Evolutionary conservation across 2,797 vertebrate genomes (phyloP).

Genomic region (Catostomus latipinnis): DNA sequence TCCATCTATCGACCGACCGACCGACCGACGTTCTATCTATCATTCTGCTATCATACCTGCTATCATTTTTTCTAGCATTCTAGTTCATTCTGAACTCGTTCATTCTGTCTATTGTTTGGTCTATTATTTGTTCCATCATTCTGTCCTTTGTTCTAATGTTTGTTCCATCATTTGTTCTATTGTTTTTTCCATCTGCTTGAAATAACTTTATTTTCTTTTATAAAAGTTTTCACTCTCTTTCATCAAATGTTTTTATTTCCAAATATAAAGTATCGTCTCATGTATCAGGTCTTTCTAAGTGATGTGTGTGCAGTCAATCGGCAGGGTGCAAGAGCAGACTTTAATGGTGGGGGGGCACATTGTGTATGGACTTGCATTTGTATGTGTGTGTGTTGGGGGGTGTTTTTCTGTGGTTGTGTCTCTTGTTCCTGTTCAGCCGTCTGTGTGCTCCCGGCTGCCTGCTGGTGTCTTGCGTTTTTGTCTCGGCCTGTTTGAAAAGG

Average conservation of each 20-base stretch:
- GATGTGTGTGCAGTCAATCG: constrained; percentile 42
- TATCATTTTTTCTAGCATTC: no score
- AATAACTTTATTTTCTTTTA: not conserved
- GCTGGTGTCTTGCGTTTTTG: constrained; percentile 79
- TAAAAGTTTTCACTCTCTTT: no score
- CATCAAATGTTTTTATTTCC: not conserved
- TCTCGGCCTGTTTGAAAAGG: constrained; percentile 79
- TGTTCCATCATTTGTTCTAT: not conserved
- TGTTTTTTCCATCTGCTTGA: not conserved
- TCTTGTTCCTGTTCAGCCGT: no score
- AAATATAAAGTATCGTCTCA: constrained; percentile 81
- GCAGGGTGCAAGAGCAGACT: not conserved
- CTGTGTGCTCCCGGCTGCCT: constrained; percentile 52
- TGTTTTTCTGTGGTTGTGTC: no score
- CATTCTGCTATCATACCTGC: no score
- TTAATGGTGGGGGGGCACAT: constrained; percentile 37
- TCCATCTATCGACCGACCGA: constrained; percentile 41
- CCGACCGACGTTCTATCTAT: not conserved
- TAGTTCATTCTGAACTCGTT: no score
- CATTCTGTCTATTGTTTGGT: no score
- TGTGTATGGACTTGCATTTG: constrained; percentile 31
- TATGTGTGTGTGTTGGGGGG: constrained; percentile 49
- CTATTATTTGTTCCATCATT: not conserved
- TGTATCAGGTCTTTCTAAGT: constrained; percentile 93
- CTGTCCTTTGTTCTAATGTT: not conserved